Percentiles rank a stretch among this genome's conserved stretches.
These are phyloP conservation scores for Leptinotarsa undecemlineata DNA, from an alignment of 1,140 invertebrate genomes.

Conservation along the genomic window DNA sequence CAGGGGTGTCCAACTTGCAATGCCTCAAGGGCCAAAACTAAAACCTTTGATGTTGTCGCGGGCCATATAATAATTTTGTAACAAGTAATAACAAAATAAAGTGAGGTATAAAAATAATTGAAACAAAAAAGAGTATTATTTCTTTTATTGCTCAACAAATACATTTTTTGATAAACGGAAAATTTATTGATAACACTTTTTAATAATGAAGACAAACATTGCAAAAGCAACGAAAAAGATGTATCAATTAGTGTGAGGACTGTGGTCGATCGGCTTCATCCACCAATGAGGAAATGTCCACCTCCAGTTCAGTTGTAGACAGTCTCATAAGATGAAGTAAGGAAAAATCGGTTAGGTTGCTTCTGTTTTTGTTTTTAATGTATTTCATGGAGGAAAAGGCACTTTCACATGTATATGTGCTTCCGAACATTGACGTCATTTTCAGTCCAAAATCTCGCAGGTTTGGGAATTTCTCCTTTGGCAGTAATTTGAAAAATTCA, in stretches of 20 bases:
- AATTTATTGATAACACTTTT: conserved; percentile 1
- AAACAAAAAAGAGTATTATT: conserved; percentile 19
- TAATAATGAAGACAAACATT: conserved; percentile 5
- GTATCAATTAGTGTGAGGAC: conserved; percentile 3
- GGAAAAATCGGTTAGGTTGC: background rate
- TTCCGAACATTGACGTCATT: conserved; percentile 26
- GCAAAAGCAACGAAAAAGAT: background rate
- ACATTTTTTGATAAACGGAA: conserved; percentile 15
- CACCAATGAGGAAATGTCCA: background rate
- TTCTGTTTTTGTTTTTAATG: background rate
- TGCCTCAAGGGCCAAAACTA: conserved; percentile 10
- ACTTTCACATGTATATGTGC: conserved; percentile 22
- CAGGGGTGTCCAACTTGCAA: conserved; percentile 7
- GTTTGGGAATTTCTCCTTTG: conserved; percentile 22
- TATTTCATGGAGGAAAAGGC: conserved; percentile 18
- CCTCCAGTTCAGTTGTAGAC: background rate
- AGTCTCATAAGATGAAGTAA: conserved; percentile 15
- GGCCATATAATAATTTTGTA: conserved; percentile 22
- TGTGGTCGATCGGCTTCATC: conserved; percentile 12
- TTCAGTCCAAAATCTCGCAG: conserved; percentile 21
- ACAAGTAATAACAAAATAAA: conserved; percentile 19
- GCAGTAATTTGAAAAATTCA: conserved; percentile 16
- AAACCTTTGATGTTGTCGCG: conserved; percentile 2
- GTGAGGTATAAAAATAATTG: conserved; percentile 12
- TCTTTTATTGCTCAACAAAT: conserved; percentile 23